Percentiles rank a stretch among this genome's conserved stretches.
Evolutionary conservation across 2,113 vertebrate genomes (phyloP).

Genomic region (Callorhinus ursinus): DNA sequence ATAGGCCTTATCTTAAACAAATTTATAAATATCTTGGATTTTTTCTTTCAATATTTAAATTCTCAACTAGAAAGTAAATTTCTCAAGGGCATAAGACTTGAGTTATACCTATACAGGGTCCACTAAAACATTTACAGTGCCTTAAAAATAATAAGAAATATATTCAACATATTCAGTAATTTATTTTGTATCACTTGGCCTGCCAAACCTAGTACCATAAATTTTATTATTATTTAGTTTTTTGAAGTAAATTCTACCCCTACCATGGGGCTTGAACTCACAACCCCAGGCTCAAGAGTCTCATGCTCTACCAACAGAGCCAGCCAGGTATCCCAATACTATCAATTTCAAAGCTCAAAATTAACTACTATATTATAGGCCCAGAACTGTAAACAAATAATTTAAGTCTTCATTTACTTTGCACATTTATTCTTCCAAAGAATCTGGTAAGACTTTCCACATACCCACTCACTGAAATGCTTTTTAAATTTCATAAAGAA

Average conservation of each 20-base stretch:
- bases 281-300: background rate
- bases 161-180: background rate
- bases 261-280: background rate
- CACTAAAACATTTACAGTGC: background rate
- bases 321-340: background rate
- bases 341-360: constrained; percentile 49
- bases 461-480: background rate
- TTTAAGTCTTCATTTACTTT: constrained; percentile 10
- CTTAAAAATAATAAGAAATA: constrained; percentile 27
- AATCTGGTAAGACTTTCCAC: background rate
- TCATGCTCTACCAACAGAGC: background rate
- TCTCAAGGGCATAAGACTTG: background rate
- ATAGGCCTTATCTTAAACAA: background rate
- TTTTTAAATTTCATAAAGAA: constrained; percentile 2
- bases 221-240: background rate
- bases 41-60: constrained; percentile 23
- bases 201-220: background rate
- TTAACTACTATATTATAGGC: background rate
- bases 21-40: background rate
- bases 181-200: background rate
- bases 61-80: constrained; percentile 45
- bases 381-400: constrained; percentile 17
- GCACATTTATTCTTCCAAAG: constrained; percentile 32
- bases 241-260: background rate
- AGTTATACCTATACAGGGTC: background rate